Evolutionary conservation across 2,888 invertebrate genomes (phyloP), one percentile per base, ranked within the genome.

Genomic region (Coleophora flavipennella): DNA sequence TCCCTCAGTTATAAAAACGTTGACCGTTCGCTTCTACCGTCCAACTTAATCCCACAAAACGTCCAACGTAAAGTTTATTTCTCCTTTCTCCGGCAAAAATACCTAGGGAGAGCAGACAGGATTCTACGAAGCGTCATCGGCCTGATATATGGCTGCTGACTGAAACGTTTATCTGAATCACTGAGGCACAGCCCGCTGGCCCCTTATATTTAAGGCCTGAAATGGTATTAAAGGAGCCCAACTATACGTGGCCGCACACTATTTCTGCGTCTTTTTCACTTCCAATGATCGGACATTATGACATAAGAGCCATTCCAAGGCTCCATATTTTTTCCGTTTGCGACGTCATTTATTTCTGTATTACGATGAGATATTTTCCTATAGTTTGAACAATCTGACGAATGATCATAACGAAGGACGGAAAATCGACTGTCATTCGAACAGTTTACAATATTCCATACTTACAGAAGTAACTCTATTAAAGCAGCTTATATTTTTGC

Each of bases 141-240:
- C 51, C 62, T 76, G 76, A 76, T 73, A 71, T 74, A 75, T 64
- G 61, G 53, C 49, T 68, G 72, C 73, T 76, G 79, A 77, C 75
- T 72, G 50, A 63, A 71, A 59, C 72, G 67, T 68, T 80, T 78
- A 72, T 78, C 74, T 68, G 66, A 76, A 71, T 73, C 76, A 71
- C 64, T 66, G 63, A 59, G 61, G 54, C 64, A 62, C 64, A 61
- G 64, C 57, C 64, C 59, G 57, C 59, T 63, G 55, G 57, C 57
- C 70, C 59, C 57, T 67, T 65, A 63, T 65, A 67, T 60, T 57
- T 60, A 49, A 10, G 49, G 40, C 45, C 51, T n/a, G n/a, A n/a
- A n/a, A n/a, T n/a, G n/a, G n/a, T n/a, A n/a, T 57, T 48, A 49
- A 59, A 45, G 47, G 48, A 55, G 54, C 46, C 53, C 59, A 57